These are phyloP conservation scores for Hirudinaria manillensis DNA, from an alignment of 2,888 invertebrate genomes.

Conservation along the genomic window DNA sequence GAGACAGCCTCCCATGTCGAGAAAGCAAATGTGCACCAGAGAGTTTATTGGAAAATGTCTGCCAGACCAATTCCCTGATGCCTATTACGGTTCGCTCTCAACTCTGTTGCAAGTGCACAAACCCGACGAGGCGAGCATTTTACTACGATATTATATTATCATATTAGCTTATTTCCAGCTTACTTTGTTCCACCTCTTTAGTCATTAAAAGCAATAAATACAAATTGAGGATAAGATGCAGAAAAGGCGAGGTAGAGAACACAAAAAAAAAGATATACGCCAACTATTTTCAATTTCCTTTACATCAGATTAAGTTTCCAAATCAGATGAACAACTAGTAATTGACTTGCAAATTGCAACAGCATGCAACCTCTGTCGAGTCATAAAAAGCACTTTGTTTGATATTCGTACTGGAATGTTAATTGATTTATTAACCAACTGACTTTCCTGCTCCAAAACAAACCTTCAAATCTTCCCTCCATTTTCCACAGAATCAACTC, in stretches of 20 bases:
- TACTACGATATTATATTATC: neutral
- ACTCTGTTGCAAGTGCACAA: conserved; percentile 36
- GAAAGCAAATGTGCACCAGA: conserved; percentile 25
- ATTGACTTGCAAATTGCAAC: neutral
- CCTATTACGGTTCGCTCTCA: conserved; percentile 39
- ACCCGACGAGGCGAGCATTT: conserved; percentile 36
- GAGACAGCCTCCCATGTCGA: conserved; percentile 35
- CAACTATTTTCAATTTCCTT: neutral
- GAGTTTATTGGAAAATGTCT: conserved; percentile 36
- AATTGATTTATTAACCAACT: too few species aligned
- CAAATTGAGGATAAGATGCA: too few species aligned
- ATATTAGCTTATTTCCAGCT: neutral
- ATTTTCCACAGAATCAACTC: conserved; percentile 33
- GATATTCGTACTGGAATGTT: too few species aligned
- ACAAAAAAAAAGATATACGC: neutral
- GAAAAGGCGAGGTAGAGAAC: too few species aligned
- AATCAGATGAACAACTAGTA: neutral
- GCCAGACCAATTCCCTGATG: conserved; percentile 40
- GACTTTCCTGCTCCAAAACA: too few species aligned
- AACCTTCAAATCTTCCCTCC: too few species aligned
- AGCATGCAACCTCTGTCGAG: too few species aligned
- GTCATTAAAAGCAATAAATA: too few species aligned
- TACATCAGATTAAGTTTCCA: neutral
- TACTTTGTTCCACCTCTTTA: too few species aligned
- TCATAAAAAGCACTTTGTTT: too few species aligned